Evolutionary conservation across 2,888 invertebrate genomes (phyloP).

Genomic region (Acleris literana): DNA sequence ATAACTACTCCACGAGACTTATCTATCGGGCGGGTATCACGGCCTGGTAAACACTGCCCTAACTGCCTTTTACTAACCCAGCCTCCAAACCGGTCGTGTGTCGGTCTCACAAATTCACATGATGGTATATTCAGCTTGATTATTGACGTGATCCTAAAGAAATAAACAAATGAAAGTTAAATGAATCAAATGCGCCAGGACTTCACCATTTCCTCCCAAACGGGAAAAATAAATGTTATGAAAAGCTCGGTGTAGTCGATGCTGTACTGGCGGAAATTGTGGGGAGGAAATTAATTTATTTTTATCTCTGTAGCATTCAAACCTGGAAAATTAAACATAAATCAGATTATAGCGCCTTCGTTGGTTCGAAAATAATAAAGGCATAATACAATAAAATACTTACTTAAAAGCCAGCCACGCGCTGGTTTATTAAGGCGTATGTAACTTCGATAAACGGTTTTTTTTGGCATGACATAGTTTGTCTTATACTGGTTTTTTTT

Average conservation of each 20-base stretch:
- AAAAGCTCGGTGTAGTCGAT: constrained; percentile 34
- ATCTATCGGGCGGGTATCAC: constrained; percentile 69
- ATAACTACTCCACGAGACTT: constrained; percentile 73
- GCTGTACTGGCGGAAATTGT: constrained; percentile 34
- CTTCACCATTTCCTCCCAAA: constrained; percentile 27
- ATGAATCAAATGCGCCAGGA: constrained; percentile 12
- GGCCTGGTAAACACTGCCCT: constrained; percentile 60
- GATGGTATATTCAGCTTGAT: not conserved
- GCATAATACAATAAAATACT: constrained; percentile 8
- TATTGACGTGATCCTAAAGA: constrained; percentile 6
- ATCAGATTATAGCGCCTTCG: constrained; percentile 18
- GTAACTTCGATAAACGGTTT: too few species aligned
- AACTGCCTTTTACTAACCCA: constrained; percentile 39
- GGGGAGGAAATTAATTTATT: constrained; percentile 37
- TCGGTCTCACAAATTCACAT: not conserved
- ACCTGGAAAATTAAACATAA: constrained; percentile 33
- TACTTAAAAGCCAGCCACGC: not conserved
- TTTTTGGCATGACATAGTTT: too few species aligned
- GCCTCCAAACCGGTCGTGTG: not conserved
- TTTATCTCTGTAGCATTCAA: constrained; percentile 33
- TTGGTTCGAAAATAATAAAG: constrained; percentile 3
- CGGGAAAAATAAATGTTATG: constrained; percentile 28
- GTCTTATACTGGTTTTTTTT: too few species aligned
- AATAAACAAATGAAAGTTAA: constrained; percentile 13
- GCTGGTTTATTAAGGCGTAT: not conserved